phyloP scores from a whole-genome alignment of 2,113 vertebrate genomes.

The Etia nguti region DNA sequence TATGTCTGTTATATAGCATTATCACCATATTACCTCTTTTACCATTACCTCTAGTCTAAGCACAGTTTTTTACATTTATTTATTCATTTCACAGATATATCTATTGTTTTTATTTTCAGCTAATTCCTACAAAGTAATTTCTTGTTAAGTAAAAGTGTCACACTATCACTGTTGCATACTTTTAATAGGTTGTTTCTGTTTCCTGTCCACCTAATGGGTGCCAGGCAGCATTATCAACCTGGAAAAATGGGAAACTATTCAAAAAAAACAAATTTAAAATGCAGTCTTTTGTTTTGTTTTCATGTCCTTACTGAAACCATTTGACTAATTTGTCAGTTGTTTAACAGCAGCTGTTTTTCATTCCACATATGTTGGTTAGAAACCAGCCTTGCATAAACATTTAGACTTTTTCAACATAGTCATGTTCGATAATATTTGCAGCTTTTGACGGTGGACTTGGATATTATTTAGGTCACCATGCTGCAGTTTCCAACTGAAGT shows the following conservation, averaged over 20 bases:
- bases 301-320: neutral
- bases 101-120: neutral
- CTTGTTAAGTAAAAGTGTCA: neutral
- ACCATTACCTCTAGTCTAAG: neutral
- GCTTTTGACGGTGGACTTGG: neutral
- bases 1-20: neutral
- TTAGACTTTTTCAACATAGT: neutral
- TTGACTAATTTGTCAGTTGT: neutral
- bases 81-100: neutral
- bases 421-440: neutral
- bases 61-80: neutral
- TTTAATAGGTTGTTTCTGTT: neutral
- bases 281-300: neutral
- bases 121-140: neutral
- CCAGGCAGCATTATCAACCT: neutral
- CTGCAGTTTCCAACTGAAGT: neutral
- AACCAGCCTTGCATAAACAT: neutral
- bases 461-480: neutral
- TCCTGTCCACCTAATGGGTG: neutral
- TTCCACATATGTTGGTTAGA: neutral
- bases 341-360: neutral
- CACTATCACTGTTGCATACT: neutral
- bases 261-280: neutral
- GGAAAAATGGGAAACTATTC: neutral
- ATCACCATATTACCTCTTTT: neutral